A percentile compares a stretch with the other conserved stretches of the same genome.
Conservation (phyloP, 1,140 invertebrate species). For the Platyscapa corneri region DNA sequence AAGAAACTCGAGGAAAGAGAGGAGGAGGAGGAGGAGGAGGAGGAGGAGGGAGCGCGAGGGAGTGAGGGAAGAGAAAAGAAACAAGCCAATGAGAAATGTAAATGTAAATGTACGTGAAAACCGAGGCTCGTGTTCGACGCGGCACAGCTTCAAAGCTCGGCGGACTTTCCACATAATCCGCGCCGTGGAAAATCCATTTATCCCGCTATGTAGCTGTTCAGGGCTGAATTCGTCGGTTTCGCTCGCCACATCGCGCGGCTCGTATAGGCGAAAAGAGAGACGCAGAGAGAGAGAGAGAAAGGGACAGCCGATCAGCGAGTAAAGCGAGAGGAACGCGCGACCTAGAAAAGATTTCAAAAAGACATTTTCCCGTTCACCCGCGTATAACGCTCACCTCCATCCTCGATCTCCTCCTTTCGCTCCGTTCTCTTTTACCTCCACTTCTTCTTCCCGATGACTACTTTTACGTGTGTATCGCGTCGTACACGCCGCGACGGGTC, state of each 20-base stretch:
- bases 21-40: no score
- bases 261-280: neutral
- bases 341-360: conserved; percentile 71
- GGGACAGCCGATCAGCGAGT: conserved; percentile 55
- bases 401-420: conserved; percentile 9
- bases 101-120: neutral
- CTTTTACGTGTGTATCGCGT: neutral
- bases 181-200: conserved; percentile 13
- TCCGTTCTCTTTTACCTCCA: conserved; percentile 36
- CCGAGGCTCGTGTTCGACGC: neutral
- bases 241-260: neutral
- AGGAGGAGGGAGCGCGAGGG: no score
- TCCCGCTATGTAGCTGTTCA: conserved; percentile 13
- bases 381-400: conserved; percentile 37
- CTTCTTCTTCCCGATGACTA: neutral
- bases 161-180: neutral
- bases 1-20: neutral
- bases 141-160: conserved; percentile 20
- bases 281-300: neutral
- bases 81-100: neutral
- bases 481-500: neutral
- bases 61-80: neutral
- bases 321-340: conserved; percentile 60
- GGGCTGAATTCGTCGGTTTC: conserved; percentile 52
- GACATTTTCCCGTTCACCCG: conserved; percentile 73